Conservation (phyloP, 2,888 invertebrate species). For the Ectemnius cavifrons region DNA sequence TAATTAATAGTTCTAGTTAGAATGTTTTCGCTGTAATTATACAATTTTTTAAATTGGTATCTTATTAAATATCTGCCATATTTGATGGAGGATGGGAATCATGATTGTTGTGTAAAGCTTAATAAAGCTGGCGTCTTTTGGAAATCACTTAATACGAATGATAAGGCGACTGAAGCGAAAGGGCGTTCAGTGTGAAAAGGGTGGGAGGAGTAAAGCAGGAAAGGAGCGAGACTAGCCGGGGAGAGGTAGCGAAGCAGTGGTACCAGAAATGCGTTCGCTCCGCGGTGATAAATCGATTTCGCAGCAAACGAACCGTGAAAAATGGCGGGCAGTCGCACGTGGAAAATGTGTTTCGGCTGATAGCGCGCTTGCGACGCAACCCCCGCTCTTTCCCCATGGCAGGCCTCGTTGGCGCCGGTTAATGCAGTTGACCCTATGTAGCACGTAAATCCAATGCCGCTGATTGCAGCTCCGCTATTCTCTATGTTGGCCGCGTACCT, state of each 20-base stretch:
- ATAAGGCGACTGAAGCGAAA: too few relatives aligned
- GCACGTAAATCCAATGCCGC: slow-evolving; percentile 51
- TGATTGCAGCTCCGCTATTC: slow-evolving; percentile 44
- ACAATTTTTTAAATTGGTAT: too few relatives aligned
- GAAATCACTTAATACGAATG: too few relatives aligned
- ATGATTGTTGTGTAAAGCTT: too few relatives aligned
- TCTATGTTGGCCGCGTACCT: background rate
- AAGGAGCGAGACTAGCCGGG: slow-evolving; percentile 52
- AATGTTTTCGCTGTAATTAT: too few relatives aligned
- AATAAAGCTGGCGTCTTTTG: too few relatives aligned
- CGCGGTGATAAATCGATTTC: slow-evolving; percentile 63
- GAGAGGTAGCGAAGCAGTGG: slow-evolving; percentile 43
- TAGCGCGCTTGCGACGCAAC: slow-evolving; percentile 51
- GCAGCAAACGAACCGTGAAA: slow-evolving; percentile 63
- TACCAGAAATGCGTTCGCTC: slow-evolving; percentile 39
- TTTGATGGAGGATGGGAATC: too few relatives aligned
- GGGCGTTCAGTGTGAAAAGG: too few relatives aligned
- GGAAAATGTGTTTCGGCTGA: slow-evolving; percentile 65
- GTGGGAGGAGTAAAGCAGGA: slow-evolving; percentile 50
- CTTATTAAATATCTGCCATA: too few relatives aligned
- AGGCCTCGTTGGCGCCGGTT: slow-evolving; percentile 45
- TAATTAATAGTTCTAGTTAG: too few relatives aligned
- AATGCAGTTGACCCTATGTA: slow-evolving; percentile 60
- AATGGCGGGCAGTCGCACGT: slow-evolving; percentile 64
- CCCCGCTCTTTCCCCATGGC: background rate